Conservation (phyloP, 2,113 vertebrate species). For the Psettodes erumei region DNA sequence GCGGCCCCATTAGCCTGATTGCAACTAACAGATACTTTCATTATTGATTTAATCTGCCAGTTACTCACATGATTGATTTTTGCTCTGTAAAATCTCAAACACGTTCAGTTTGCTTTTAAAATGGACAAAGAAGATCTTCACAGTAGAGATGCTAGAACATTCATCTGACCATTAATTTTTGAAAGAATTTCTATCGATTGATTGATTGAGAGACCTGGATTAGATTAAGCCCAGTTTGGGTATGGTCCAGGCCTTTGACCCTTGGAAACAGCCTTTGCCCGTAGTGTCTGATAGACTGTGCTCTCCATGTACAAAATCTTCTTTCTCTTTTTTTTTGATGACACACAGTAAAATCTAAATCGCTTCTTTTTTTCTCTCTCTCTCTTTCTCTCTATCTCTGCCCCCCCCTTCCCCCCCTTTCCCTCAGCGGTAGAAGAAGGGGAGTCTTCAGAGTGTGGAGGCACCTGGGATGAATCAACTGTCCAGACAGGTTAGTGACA, state of each 20-base stretch:
- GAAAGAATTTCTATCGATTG: too few species aligned
- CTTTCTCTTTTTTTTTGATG: background rate
- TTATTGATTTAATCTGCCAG: background rate
- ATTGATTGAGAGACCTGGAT: background rate
- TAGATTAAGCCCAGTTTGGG: background rate
- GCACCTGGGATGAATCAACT: slow-evolving; percentile 92
- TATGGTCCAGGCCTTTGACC: background rate
- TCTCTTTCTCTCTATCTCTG: slow-evolving; percentile 22
- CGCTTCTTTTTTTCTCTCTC: background rate
- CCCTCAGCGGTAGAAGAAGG: slow-evolving; percentile 91
- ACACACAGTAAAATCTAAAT: slow-evolving; percentile 2
- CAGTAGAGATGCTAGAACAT: background rate
- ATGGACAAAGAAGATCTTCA: background rate
- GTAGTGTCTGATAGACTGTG: background rate
- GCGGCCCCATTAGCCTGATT: too few species aligned
- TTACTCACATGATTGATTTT: background rate
- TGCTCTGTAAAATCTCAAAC: background rate
- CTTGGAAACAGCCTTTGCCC: background rate
- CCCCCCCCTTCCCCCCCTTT: slow-evolving; percentile 28
- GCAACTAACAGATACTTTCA: too few species aligned
- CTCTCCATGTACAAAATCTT: background rate
- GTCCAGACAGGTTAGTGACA: slow-evolving; percentile 89
- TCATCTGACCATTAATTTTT: too few species aligned
- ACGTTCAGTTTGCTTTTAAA: background rate
- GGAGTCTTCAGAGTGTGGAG: slow-evolving; percentile 91